Conservation (phyloP, 2,797 vertebrate species). For the Uromys caudimaculatus region DNA sequence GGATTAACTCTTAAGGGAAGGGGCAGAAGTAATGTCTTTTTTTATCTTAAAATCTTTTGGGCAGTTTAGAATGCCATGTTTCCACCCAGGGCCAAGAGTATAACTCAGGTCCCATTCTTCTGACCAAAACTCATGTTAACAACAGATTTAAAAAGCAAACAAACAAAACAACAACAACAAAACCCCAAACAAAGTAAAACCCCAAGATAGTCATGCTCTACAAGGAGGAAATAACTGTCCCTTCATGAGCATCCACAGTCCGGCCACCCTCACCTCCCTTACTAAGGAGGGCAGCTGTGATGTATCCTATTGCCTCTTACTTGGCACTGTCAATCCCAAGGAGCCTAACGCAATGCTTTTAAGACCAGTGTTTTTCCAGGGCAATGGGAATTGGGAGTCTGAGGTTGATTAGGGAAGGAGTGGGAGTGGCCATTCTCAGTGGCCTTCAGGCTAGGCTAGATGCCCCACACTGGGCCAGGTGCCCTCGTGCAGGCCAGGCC, state of each 20-base stretch:
- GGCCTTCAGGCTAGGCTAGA: neutral
- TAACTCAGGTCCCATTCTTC: neutral
- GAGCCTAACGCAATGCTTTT: neutral
- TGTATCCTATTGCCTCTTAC: neutral
- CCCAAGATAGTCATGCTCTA: neutral
- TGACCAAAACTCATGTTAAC: neutral
- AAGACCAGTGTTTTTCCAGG: neutral
- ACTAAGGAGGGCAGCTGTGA: neutral
- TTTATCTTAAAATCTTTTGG: neutral
- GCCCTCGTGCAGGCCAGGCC: neutral
- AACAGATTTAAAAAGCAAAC: neutral
- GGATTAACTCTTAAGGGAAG: neutral
- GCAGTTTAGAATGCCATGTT: neutral
- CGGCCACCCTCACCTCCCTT: too few relatives aligned
- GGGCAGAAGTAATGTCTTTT: neutral
- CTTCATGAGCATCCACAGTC: neutral
- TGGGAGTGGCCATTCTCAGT: too few relatives aligned
- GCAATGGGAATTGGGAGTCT: neutral
- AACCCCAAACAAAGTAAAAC: neutral
- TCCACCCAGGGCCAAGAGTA: neutral
- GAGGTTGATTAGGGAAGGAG: neutral
- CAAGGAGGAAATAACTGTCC: neutral
- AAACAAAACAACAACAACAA: neutral
- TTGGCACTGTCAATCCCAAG: neutral
- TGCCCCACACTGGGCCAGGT: neutral